Evolutionary conservation across 2,113 vertebrate species (phyloP), one percentile per base, ranked within the genome.

Genomic region (Anguilla rostrata): DNA sequence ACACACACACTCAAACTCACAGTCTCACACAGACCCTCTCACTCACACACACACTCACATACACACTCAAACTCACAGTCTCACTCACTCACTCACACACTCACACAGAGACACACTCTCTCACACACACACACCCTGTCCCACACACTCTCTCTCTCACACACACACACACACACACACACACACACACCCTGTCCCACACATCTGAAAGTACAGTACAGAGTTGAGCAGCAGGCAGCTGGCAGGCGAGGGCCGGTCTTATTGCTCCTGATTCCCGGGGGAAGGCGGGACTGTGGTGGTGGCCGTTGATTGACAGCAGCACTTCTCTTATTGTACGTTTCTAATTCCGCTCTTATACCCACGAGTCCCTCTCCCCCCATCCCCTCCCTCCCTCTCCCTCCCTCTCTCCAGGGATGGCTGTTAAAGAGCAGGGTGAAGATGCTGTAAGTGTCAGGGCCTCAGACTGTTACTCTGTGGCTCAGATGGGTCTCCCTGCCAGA

Each of bases 151-250:
- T 34, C 34, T 34, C 0, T 15, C 83, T 41, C n/a, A 5, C 29
- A 29, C 80, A 5, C 22, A 26, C 60, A 63, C 60, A 63, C 22
- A 63, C n/a, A 75, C 66, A 75, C 66, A 75, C 66, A 75, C 66
- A 75, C 71, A 75, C 71, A 75, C 71, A 75, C 71, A 75, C 20
- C 26, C 63, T 20, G 22, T 1, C 63, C 2, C n/a, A 29, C 78
- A 53, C 9, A 26, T 40, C 46, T 20, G 41, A n/a, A 85, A 85
- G 83, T 87, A 63, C 84, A 87, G 82, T 85, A 82, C 34, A 78
- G 57, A 82, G 46, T 18, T 85, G 87, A 82, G 34, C 43, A 84
- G 78, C 75, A 26, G 81, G 39, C 78, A 78, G 40, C 41, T 22
- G 40, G 39, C 63, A 84, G 87, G 80, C 39, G 14, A 16, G 43